These are phyloP conservation scores for Lasioglossum figueresi DNA, from an alignment of 2,888 invertebrate genomes.

Conservation along the genomic window DNA sequence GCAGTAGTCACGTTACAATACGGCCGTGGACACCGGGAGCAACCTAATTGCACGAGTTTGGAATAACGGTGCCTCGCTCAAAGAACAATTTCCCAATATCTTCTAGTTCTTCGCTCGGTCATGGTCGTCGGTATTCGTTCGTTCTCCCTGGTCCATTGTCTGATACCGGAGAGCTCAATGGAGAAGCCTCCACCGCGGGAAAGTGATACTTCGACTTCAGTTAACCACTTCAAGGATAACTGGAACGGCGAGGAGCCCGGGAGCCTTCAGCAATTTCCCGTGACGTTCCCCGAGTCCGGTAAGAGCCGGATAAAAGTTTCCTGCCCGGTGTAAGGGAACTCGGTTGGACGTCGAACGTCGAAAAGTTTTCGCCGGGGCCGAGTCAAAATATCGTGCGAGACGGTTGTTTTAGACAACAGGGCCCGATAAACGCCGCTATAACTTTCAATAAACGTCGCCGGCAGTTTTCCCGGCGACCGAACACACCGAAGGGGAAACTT, in stretches of 20 bases:
- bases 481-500: not conserved
- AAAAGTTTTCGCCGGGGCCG: slow-evolving; percentile 42
- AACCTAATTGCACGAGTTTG: slow-evolving; percentile 37
- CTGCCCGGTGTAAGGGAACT: slow-evolving; percentile 28
- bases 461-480: slow-evolving; percentile 3
- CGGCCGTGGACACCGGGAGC: not conserved
- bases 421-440: slow-evolving; percentile 29
- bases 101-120: slow-evolving; percentile 22
- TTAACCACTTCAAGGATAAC: slow-evolving; percentile 48
- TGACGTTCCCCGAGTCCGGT: slow-evolving; percentile 43
- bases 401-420: slow-evolving; percentile 40
- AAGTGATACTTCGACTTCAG: slow-evolving; percentile 44
- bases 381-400: slow-evolving; percentile 45
- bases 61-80: slow-evolving; percentile 24
- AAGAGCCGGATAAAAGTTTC: slow-evolving; percentile 56
- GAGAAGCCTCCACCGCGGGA: slow-evolving; percentile 34
- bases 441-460: slow-evolving; percentile 29
- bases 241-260: slow-evolving; percentile 15
- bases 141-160: not conserved
- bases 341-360: slow-evolving; percentile 23
- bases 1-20: not conserved
- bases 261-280: slow-evolving; percentile 38
- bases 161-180: slow-evolving; percentile 24
- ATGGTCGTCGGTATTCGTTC: not conserved
- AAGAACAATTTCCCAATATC: slow-evolving; percentile 24